Conservation (phyloP, 2,888 invertebrate species). For the Pilophorus perplexus region DNA sequence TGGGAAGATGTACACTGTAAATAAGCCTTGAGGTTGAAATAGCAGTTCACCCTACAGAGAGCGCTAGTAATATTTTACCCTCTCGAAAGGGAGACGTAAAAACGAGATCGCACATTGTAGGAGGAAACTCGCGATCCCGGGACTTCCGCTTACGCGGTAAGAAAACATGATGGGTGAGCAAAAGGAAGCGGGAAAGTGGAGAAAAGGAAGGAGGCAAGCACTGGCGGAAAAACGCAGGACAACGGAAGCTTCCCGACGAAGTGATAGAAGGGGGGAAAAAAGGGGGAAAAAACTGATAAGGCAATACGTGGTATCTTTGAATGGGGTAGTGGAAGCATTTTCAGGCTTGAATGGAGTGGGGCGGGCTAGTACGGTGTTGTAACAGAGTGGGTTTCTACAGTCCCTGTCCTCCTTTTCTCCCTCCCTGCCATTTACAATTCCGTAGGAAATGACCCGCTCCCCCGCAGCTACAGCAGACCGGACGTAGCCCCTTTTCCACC, state of each 20-base stretch:
- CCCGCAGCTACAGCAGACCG: conserved; percentile 17
- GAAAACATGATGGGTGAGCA: conserved; percentile 6
- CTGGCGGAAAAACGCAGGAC: conserved; percentile 13
- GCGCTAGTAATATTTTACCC: too few relatives aligned
- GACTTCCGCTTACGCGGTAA: not conserved
- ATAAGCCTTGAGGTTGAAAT: too few relatives aligned
- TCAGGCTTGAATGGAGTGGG: not conserved
- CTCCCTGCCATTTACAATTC: conserved; percentile 37
- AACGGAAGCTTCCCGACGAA: not conserved
- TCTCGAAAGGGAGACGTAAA: not conserved
- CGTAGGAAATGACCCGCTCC: conserved; percentile 37
- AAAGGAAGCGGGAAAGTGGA: conserved; percentile 4
- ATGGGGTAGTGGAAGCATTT: too few relatives aligned
- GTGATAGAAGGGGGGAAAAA: conserved; percentile 26
- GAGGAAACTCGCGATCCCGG: too few relatives aligned
- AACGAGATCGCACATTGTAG: too few relatives aligned
- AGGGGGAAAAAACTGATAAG: conserved; percentile 34
- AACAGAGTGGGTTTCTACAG: not conserved
- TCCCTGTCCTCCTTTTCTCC: conserved; percentile 2
- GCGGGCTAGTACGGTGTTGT: not conserved
- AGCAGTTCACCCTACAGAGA: too few relatives aligned
- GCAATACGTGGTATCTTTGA: conserved; percentile 35
- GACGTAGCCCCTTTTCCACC: conserved; percentile 23
- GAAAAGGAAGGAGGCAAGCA: too few relatives aligned
- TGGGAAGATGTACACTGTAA: too few relatives aligned